Percentiles rank a stretch among this genome's conserved stretches.
Conservation (phyloP, 2,797 vertebrate genomes). For the Cyprinodon diabolis region DNA sequence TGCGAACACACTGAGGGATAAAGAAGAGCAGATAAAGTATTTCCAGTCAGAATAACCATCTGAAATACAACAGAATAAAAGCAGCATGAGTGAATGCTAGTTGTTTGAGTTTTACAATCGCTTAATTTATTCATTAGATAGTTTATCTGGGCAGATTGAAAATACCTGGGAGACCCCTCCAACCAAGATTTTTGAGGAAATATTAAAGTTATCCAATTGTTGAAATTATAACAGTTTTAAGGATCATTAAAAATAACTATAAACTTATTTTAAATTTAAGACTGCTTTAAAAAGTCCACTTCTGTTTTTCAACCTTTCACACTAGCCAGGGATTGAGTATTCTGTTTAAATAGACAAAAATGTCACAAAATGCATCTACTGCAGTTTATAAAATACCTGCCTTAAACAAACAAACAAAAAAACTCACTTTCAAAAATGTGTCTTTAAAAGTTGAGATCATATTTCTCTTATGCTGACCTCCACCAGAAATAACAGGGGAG, state of each 20-base stretch:
- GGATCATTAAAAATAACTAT: neutral
- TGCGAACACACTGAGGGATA: neutral
- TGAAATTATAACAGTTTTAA: neutral
- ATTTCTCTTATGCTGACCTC: neutral
- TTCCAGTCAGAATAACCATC: too few relatives aligned
- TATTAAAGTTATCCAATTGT: too few relatives aligned
- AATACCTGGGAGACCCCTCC: neutral
- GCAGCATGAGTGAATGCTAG: neutral
- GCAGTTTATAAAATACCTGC: neutral
- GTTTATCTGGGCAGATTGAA: neutral
- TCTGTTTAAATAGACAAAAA: neutral
- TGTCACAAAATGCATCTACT: neutral
- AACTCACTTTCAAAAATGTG: neutral
- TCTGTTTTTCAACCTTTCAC: neutral
- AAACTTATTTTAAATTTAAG: neutral
- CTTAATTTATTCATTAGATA: neutral
- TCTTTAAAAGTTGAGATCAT: neutral
- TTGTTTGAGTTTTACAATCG: neutral
- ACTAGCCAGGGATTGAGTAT: neutral
- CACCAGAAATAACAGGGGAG: neutral
- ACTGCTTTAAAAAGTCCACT: neutral
- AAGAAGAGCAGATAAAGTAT: neutral
- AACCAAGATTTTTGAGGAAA: neutral
- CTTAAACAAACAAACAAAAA: neutral
- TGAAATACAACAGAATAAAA: too few relatives aligned